Percentiles rank a stretch among this genome's conserved stretches.
Evolutionary conservation across 2,888 invertebrate genomes (phyloP).

Genomic region (Dryadula phaetusa): DNA sequence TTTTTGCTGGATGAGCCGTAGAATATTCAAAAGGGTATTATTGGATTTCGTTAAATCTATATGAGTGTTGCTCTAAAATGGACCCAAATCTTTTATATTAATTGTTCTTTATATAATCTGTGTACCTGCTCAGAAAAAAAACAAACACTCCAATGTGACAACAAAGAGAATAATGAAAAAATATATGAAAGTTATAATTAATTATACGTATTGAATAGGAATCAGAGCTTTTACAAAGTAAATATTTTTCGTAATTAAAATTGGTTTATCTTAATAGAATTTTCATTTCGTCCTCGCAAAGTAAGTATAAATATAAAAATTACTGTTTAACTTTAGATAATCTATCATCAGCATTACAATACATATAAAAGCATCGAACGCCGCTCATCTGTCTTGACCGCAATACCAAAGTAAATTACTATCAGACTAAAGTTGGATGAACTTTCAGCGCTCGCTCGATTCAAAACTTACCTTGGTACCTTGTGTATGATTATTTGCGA

Average conservation of each 20-base stretch:
- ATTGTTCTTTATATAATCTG: slow-evolving; percentile 44
- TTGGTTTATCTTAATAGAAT: neutral
- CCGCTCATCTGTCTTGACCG: slow-evolving; percentile 60
- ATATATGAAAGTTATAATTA: slow-evolving; percentile 12
- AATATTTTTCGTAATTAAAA: neutral
- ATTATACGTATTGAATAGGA: slow-evolving; percentile 2
- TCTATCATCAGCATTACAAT: neutral
- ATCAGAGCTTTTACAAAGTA: neutral
- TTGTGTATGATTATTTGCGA: slow-evolving; percentile 77
- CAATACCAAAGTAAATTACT: slow-evolving; percentile 66
- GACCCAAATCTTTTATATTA: slow-evolving; percentile 46
- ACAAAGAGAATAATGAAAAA: slow-evolving; percentile 21
- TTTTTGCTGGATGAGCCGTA: slow-evolving; percentile 76
- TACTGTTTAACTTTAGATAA: neutral
- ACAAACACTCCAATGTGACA: slow-evolving; percentile 14
- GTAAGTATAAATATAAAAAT: neutral
- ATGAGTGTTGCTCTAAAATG: slow-evolving; percentile 58
- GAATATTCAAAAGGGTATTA: slow-evolving; percentile 81
- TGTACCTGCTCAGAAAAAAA: slow-evolving; percentile 27
- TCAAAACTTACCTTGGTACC: slow-evolving; percentile 60
- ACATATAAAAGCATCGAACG: slow-evolving; percentile 20
- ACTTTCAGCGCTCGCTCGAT: slow-evolving; percentile 57
- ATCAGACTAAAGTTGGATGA: slow-evolving; percentile 61
- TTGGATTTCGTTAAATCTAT: slow-evolving; percentile 70
- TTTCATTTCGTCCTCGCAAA: neutral